A percentile compares a stretch with the other conserved stretches of the same genome.
Conservation (phyloP, 1,140 invertebrate species). For the Nasonia longicornis region DNA sequence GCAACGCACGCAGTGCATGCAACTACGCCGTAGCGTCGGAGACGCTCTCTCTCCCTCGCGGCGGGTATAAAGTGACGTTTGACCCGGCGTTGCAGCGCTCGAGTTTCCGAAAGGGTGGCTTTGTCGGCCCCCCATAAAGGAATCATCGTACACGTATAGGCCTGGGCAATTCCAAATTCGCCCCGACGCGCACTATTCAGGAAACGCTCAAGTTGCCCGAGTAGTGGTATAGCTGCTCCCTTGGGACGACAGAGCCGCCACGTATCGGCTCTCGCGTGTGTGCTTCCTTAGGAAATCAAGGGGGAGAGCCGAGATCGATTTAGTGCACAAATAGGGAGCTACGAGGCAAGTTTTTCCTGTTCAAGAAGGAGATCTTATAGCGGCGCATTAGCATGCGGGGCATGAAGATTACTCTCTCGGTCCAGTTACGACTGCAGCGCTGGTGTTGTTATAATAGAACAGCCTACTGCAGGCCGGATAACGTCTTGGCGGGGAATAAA, state of each 20-base stretch:
- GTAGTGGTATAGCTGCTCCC: no score
- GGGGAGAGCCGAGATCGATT: not conserved
- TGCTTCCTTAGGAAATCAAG: not conserved
- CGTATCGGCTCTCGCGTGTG: not conserved
- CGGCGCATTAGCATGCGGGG: not conserved
- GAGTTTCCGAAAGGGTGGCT: slow-evolving; percentile 6
- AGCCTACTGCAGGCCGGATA: not conserved
- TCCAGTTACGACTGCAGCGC: not conserved
- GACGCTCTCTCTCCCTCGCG: not conserved
- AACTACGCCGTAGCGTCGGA: no score
- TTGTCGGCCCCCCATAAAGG: slow-evolving; percentile 1
- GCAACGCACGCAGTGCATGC: no score
- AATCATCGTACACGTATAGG: not conserved
- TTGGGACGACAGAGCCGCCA: no score
- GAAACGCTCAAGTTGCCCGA: not conserved
- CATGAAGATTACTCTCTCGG: not conserved
- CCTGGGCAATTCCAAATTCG: not conserved
- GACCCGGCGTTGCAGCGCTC: not conserved
- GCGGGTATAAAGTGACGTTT: not conserved
- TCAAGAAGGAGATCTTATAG: not conserved
- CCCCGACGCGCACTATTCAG: not conserved
- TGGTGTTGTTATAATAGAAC: no score
- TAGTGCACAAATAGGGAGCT: not conserved
- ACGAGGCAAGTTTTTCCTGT: not conserved
- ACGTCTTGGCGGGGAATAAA: not conserved